phyloP scores from a whole-genome alignment of 1,140 invertebrate genomes.

The Penaeus indicus region DNA sequence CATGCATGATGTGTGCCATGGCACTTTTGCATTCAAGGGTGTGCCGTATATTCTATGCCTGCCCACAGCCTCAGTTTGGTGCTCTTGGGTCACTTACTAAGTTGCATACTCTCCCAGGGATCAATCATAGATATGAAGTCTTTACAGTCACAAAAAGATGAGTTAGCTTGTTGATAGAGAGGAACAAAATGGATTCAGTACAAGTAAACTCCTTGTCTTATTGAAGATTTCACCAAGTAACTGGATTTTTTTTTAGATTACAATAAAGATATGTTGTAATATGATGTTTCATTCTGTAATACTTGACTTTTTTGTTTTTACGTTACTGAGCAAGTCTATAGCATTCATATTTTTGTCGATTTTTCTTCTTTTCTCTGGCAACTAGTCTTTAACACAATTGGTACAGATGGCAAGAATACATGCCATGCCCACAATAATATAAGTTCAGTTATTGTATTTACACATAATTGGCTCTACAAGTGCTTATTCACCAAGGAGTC shows the following conservation, averaged over 20 bases:
- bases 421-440: too few species aligned
- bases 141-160: conserved; percentile 69
- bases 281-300: neutral
- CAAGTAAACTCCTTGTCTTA: too few species aligned
- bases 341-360: too few species aligned
- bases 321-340: too few species aligned
- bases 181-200: neutral
- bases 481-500: too few species aligned
- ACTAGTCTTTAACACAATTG: too few species aligned
- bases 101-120: conserved; percentile 81
- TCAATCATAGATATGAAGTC: conserved; percentile 95
- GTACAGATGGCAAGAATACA: too few species aligned
- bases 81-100: conserved; percentile 80
- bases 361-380: too few species aligned
- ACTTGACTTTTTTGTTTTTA: neutral
- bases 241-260: conserved; percentile 32
- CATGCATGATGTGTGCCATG: conserved; percentile 96
- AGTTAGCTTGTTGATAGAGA: neutral
- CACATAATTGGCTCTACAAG: too few species aligned
- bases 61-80: conserved; percentile 75
- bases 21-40: conserved; percentile 90
- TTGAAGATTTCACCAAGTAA: conserved; percentile 63
- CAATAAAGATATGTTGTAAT: neutral
- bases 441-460: too few species aligned
- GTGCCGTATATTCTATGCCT: conserved; percentile 84